phyloP scores from a whole-genome alignment of 2,888 invertebrate species.

The Alsophila aescularia region DNA sequence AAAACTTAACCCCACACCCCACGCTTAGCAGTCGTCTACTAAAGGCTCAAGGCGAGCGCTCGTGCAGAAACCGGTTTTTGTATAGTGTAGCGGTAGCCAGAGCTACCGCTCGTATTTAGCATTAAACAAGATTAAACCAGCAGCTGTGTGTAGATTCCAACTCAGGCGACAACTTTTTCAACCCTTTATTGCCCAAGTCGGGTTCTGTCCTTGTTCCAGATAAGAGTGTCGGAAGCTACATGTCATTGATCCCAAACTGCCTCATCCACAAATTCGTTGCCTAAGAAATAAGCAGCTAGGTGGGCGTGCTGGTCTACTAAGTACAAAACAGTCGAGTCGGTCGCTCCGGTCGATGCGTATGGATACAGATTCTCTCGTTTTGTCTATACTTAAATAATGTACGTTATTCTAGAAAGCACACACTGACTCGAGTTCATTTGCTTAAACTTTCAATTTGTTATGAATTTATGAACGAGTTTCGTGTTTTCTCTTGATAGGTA shows the following conservation, averaged over 20 bases:
- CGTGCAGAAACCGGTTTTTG: too few relatives aligned
- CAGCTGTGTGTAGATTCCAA: not conserved
- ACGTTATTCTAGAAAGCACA: conserved; percentile 76
- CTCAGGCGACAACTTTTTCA: not conserved
- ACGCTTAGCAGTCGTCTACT: too few relatives aligned
- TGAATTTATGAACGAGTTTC: conserved; percentile 63
- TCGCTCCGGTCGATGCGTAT: conserved; percentile 54
- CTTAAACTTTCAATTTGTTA: conserved; percentile 79
- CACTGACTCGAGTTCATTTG: conserved; percentile 68
- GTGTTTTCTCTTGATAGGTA: conserved; percentile 61
- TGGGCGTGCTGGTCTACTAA: conserved; percentile 69
- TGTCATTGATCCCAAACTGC: conserved; percentile 31
- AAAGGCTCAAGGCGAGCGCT: too few relatives aligned
- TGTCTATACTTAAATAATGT: conserved; percentile 51
- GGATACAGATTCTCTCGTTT: conserved; percentile 50
- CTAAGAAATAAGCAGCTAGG: conserved; percentile 42
- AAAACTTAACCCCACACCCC: too few relatives aligned
- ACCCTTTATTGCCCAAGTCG: not conserved
- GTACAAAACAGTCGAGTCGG: conserved; percentile 59
- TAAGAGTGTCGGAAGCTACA: not conserved
- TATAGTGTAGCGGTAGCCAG: too few relatives aligned
- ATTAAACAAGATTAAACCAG: too few relatives aligned
- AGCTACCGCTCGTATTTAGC: too few relatives aligned
- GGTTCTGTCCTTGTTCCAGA: not conserved
- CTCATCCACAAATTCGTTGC: conserved; percentile 41